phyloP scores from a whole-genome alignment of 2,113 vertebrate species.

The Phalacrocorax pelagicus region DNA sequence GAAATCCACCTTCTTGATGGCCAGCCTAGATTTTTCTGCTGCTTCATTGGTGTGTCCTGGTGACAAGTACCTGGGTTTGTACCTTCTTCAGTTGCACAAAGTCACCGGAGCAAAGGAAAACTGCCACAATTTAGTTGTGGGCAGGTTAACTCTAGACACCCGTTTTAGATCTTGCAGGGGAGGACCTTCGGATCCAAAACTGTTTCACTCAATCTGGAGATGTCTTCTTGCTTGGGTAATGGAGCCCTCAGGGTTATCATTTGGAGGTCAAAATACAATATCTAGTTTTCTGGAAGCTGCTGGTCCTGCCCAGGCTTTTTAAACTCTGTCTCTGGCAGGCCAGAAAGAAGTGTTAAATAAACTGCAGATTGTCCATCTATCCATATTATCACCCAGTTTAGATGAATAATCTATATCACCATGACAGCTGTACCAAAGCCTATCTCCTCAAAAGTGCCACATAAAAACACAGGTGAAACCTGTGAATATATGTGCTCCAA shows the following conservation, averaged over 20 bases:
- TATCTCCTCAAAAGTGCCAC: neutral
- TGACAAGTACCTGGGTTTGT: neutral
- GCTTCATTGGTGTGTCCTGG: accelerated
- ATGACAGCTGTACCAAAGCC: neutral
- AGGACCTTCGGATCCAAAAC: neutral
- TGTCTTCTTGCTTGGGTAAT: accelerated
- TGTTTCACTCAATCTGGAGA: neutral
- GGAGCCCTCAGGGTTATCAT: neutral
- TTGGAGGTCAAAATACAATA: accelerated
- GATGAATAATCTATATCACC: neutral
- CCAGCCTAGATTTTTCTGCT: neutral
- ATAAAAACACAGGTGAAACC: neutral
- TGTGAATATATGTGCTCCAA: neutral
- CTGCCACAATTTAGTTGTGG: neutral
- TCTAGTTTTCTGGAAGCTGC: neutral
- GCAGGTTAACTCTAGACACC: neutral
- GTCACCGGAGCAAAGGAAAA: neutral
- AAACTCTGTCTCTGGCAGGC: neutral
- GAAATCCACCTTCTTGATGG: neutral
- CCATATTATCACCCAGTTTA: neutral
- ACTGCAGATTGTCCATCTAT: neutral
- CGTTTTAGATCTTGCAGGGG: neutral
- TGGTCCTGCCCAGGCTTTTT: neutral
- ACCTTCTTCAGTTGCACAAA: accelerated
- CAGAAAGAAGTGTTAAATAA: neutral